Percentiles rank a stretch among this genome's conserved stretches.
Conservation (phyloP, 1,140 invertebrate genomes). For the Brachionus manjavacas region DNA sequence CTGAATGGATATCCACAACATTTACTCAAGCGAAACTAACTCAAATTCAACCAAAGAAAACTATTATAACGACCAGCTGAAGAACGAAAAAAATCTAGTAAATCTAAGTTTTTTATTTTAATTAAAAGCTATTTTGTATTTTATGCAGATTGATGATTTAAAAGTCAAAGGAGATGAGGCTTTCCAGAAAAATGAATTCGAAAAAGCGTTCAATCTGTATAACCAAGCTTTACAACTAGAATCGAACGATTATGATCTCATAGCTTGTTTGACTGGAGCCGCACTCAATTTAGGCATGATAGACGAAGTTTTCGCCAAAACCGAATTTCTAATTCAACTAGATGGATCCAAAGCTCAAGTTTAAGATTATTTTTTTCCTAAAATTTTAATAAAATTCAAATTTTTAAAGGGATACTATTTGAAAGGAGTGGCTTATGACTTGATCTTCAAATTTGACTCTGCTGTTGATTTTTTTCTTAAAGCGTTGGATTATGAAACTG, state of each 20-base stretch:
- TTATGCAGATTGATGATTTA: neutral
- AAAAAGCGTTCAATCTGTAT: conserved; percentile 7
- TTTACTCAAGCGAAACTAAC: neutral
- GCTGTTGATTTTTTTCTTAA: neutral
- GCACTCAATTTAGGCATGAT: conserved; percentile 5
- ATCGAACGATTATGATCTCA: conserved; percentile 21
- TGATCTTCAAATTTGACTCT: conserved; percentile 10
- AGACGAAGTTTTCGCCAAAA: conserved; percentile 3
- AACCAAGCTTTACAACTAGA: conserved; percentile 12
- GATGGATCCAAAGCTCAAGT: conserved; percentile 1
- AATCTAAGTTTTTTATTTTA: neutral
- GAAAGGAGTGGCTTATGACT: neutral
- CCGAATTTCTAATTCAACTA: neutral
- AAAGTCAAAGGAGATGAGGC: neutral
- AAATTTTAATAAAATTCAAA: too few species aligned
- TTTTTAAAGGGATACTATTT: conserved; percentile 27
- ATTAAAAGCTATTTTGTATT: neutral
- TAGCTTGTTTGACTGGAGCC: neutral
- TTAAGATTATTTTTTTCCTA: neutral
- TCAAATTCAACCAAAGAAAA: neutral
- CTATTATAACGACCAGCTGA: neutral
- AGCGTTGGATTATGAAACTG: neutral
- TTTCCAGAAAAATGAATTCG: neutral
- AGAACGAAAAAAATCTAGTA: neutral
- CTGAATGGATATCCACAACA: neutral